Percentiles rank a stretch among this genome's conserved stretches.
Evolutionary conservation across 2,797 vertebrate genomes (phyloP).

Genomic region (Clangula hyemalis): DNA sequence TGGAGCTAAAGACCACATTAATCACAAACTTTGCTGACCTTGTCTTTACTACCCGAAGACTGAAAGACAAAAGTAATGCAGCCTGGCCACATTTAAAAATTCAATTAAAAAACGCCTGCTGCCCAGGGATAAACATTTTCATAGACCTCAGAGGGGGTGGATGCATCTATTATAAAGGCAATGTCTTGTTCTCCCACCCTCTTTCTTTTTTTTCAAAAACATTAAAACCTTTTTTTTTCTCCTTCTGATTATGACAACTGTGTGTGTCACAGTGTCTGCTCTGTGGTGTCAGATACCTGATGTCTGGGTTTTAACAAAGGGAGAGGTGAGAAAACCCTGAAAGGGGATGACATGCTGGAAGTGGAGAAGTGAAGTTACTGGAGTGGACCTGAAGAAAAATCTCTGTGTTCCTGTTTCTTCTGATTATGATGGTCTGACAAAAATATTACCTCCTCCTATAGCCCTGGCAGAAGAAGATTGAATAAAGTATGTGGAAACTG

Average conservation of each 20-base stretch:
- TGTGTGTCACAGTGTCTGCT: not conserved
- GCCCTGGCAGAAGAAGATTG: not conserved
- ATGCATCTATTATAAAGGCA: conserved; percentile 17
- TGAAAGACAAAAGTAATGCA: conserved; percentile 59
- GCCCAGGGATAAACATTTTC: conserved; percentile 51
- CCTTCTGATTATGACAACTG: not conserved
- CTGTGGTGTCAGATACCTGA: not conserved
- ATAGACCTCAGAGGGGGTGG: not conserved
- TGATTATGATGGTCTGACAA: not conserved
- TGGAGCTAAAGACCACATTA: conserved; percentile 50
- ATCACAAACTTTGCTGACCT: conserved; percentile 67
- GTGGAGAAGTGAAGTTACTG: not conserved
- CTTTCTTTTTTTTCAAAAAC: not conserved
- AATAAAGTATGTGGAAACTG: not conserved
- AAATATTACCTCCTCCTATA: not conserved
- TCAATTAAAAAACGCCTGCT: conserved; percentile 61
- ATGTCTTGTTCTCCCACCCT: not conserved
- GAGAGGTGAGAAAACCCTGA: not conserved
- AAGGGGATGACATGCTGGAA: not conserved
- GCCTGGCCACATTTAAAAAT: conserved; percentile 63
- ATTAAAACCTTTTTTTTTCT: conserved; percentile 14
- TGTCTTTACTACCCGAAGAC: conserved; percentile 69
- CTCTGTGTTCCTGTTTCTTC: not conserved
- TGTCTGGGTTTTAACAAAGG: not conserved
- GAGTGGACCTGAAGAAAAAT: not conserved